Percentiles rank a stretch among this genome's conserved stretches.
Evolutionary conservation across 1,140 invertebrate genomes (phyloP).

Genomic region (Ceratina japonica): DNA sequence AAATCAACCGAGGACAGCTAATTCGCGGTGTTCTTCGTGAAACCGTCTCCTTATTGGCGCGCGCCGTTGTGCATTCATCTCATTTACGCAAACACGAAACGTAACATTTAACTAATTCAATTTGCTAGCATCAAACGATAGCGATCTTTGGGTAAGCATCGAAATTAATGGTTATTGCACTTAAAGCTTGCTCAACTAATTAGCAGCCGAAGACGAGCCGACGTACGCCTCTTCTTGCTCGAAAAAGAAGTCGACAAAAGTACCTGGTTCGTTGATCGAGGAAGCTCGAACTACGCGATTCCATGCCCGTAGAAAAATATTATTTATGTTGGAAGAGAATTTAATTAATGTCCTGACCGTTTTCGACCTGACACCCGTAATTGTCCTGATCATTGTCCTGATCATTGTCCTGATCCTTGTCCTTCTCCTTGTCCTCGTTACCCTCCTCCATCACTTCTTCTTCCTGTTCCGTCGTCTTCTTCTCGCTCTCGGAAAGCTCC

Average conservation of each 20-base stretch:
- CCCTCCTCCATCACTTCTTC: conserved; percentile 33
- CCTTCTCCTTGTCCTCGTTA: conserved; percentile 33
- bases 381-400: conserved; percentile 55
- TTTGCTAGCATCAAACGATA: not conserved
- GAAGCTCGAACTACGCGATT: not conserved
- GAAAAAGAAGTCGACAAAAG: conserved; percentile 1
- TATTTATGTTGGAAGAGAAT: conserved; percentile 9
- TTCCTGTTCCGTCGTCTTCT: conserved; percentile 25
- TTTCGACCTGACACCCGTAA: conserved; percentile 57
- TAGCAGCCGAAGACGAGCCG: not conserved
- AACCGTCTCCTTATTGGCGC: not conserved
- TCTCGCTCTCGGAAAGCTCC: conserved; percentile 24
- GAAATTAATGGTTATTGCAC: conserved; percentile 3
- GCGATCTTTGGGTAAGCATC: not conserved
- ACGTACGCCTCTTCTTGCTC: not conserved
- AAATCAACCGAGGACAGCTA: conserved; percentile 1
- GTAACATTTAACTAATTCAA: conserved; percentile 3
- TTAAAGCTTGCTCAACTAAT: not conserved
- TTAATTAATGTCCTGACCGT: conserved; percentile 60
- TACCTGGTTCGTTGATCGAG: conserved; percentile 33
- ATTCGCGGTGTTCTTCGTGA: not conserved
- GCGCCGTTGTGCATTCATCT: conserved; percentile 16
- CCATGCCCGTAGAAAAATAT: conserved; percentile 55
- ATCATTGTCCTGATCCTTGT: conserved; percentile 41
- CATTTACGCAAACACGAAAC: conserved; percentile 2